Base-by-base conservation (phyloP, 1,140 invertebrate genomes). In the Trissolcus basalis region DNA sequence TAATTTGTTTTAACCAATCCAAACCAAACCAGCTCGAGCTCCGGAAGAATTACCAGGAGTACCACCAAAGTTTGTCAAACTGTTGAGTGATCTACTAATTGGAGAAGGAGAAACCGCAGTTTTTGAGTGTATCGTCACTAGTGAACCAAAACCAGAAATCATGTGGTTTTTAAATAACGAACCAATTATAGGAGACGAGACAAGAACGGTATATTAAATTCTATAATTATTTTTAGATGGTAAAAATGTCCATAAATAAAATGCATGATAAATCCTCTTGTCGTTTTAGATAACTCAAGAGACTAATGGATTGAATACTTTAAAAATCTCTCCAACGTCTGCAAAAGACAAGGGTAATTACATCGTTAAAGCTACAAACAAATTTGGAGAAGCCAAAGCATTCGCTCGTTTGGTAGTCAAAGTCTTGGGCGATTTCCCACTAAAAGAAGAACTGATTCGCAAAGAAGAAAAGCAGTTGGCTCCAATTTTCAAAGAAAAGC, bases 321-420 rank as follows among this genome's bases (percentile, higher is more conserved):
- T 95, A 0, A 89, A 88, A 36, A 91, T 95, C 19, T 87, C 84
- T 16, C 87, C 90, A 41, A 90, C 91, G 0, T 83, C 74, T 7
- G 88, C 90, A 1, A 89, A 92, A 49, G 92, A 95, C 79, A 92
- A 92, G 79, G 94, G 94, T 2, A 92, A 94, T 54, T 96, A 95
- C 80, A 93, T 93, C 0, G 92, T 92, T 0, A 93, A 93, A 81
- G 94, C 94, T 0, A 89, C 87, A 0, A 96, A 95, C 84, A 79
- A 86, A 13, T 87, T 90, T 14, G 94, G 94, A n/a, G 93, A 95
- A 76, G 93, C 93, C 0, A 94, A 95, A 81, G 94, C 94, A 77
- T 94, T 95, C 67, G 93, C 93, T 0, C 92, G 94, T 72, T 80
- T 96, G 2, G 94, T 93, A 43, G 93, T 95, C 0, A 93, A 93